A percentile compares a stretch with the other conserved stretches of the same genome.
Evolutionary conservation across 2,113 vertebrate species (phyloP).

Genomic region (Chaetura pelagica): DNA sequence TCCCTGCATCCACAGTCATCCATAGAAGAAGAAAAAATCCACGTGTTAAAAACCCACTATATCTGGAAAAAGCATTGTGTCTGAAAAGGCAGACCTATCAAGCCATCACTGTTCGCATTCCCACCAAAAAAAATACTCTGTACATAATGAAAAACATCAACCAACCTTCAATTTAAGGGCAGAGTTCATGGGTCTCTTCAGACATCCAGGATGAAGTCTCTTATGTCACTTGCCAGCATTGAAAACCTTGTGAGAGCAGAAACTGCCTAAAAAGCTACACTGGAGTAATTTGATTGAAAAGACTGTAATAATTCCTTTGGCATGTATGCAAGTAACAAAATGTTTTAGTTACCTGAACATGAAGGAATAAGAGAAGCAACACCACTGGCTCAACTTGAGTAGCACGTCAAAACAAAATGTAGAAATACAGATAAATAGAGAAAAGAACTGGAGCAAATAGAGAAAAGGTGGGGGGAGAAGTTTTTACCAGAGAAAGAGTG

Average conservation of each 20-base stretch:
- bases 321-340: not conserved
- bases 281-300: not conserved
- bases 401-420: not conserved
- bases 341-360: not conserved
- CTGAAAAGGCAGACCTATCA: not conserved
- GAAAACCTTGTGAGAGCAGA: not conserved
- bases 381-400: not conserved
- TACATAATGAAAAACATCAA: not conserved
- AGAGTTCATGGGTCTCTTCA: not conserved
- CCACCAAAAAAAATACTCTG: not conserved
- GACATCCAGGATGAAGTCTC: not conserved
- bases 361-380: not conserved
- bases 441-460: not conserved
- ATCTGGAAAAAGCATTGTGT: not conserved
- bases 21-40: not conserved
- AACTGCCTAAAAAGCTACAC: not conserved
- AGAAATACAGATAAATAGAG: no score
- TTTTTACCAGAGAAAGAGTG: not conserved
- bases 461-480: not conserved
- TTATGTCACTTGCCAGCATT: not conserved
- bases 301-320: not conserved
- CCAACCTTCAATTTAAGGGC: not conserved
- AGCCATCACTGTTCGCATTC: not conserved
- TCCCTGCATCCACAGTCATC: not conserved
- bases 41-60: not conserved